Evolutionary conservation across 2,113 vertebrate genomes (phyloP), one percentile per base, ranked within the genome.

Genomic region (Carassius auratus): DNA sequence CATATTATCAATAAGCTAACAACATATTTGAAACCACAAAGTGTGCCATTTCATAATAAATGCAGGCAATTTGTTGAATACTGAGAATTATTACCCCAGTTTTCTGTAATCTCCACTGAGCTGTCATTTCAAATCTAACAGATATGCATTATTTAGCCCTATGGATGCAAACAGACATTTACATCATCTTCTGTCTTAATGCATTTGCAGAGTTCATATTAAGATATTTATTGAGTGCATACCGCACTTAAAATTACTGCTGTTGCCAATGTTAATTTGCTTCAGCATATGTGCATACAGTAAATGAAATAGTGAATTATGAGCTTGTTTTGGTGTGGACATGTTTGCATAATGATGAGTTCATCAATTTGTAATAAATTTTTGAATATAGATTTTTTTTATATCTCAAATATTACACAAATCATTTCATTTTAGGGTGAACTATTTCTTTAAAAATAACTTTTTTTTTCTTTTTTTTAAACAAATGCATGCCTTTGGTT

Each of bases 1-100:
- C 26, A 21, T 30, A 68, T 38, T 68, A 68, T 68, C 61, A 81
- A 81, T 81, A 68, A 68, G 79, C 61, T 68, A 68, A 17, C 74
- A 68, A 30, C 74, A 52, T 38, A 38, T 61, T 13, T 0, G 0
- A 61, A 21, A 50, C 61, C 15, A 81, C 21, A 45, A 81, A 81
- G n/a, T 23, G 36, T 50, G 79, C 62, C 61, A 33, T 13, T 33
- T 66, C 14, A 66, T 68, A 50, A 21, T 81, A 15, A 50, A 81
- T 66, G 61, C 23, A 33, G 38, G 14, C 62, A 68, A 68, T 81
- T 42, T 68, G 61, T 68, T 81, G 38, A 66, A 81, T 64, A 66
- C 26, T 48, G 42, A 81, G 66, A 81, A 81, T 33, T 10, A 81
- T 81, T 50, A 81, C 61, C 61, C 3, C 15, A 21, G 23, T 80